Base-by-base conservation (phyloP, 2,888 invertebrate genomes). In the Serrognathus titanus region DNA sequence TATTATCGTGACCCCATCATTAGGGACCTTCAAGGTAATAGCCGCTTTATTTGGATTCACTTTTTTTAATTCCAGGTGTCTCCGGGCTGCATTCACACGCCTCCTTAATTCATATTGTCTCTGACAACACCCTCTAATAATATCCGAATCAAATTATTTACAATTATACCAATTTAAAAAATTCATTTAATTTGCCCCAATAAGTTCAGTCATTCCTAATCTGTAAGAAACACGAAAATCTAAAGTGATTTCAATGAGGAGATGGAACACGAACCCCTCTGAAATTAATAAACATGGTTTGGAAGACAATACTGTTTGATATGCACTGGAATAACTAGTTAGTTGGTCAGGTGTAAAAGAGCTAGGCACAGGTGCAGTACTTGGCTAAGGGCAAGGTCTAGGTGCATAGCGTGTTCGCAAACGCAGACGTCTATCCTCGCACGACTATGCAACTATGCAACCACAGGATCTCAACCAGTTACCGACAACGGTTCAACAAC, bases 1-100 rank as follows among this genome's bases (percentile, higher is more conserved):
- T 63, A 64, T 64, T 64, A 64, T 50, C 54, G 53, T 46, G 53
- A 63, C 64, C 64, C 64, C 60, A 63, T 63, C 61, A 64, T 64
- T 64, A 64, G 51, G 53, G 56, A 59, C 56, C 62, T 54, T 62
- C 58, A 57, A 63, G 62, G 64, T 64, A 64, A 64, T 64, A 64
- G 64, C 55, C 62, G 58, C 64, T 64, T 64, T 64, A 64, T 64
- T 64, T 64, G 61, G 60, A 58, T 53, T 63, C 58, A 53, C 53
- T 58, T 62, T 62, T 20, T 61, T 54, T 62, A 58, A 59, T 62
- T 58, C 59, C 62, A 62, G 60, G 60, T 61, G 62, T 62, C 62
- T 52, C 58, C 12, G 39, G 43, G 49, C 31, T 53, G 53, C 57
- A 57, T 62, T 64, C 64, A 60, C 64, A 64, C 64, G 62, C 62